Conservation (phyloP, 2,113 vertebrate genomes). For the Dromaius novaehollandiae region DNA sequence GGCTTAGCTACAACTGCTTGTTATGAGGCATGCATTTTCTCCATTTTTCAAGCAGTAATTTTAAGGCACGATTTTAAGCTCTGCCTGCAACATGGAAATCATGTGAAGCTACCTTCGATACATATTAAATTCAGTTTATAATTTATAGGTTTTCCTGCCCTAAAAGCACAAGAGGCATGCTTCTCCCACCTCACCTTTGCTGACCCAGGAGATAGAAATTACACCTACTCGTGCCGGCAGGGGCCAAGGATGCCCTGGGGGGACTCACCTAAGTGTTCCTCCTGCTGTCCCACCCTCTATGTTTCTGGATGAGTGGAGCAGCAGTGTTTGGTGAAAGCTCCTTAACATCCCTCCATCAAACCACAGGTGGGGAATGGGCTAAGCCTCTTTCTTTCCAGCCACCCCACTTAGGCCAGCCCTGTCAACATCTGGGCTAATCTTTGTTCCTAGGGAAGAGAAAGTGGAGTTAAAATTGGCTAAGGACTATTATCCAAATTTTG, state of each 20-base stretch:
- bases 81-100: not conserved
- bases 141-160: not conserved
- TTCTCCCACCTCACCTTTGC: not conserved
- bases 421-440: not conserved
- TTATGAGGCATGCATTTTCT: not conserved
- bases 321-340: not conserved
- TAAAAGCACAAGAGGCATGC: not conserved
- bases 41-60: not conserved
- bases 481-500: not conserved
- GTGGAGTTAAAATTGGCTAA: not conserved
- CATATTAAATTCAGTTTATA: not conserved
- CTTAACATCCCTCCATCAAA: not conserved
- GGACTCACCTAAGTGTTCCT: slow-evolving; percentile 7
- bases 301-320: not conserved
- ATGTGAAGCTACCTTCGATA: not conserved
- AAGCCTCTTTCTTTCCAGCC: not conserved
- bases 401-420: not conserved
- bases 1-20: not conserved
- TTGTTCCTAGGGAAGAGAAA: not conserved
- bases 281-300: not conserved
- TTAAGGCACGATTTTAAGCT: not conserved
- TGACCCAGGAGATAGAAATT: not conserved
- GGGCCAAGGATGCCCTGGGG: not conserved
- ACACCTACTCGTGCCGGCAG: not conserved
- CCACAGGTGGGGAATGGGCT: not conserved